Evolutionary conservation across 1,140 invertebrate genomes (phyloP).

Genomic region (Proctacanthus coquilletti): DNA sequence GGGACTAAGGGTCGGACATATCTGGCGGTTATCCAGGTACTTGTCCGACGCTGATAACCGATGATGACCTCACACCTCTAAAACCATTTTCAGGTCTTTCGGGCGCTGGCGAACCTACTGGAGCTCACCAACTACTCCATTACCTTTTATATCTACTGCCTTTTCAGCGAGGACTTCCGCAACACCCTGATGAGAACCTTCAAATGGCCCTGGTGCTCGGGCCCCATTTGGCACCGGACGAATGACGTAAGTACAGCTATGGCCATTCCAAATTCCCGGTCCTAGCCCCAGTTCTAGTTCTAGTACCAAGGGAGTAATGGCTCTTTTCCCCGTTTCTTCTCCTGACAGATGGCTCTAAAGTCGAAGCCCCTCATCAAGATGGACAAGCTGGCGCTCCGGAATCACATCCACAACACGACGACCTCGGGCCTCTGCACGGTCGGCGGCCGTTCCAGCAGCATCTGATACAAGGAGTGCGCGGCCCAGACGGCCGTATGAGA

Average conservation of each 20-base stretch:
- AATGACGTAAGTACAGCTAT: conserved; percentile 22
- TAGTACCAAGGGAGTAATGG: too few relatives aligned
- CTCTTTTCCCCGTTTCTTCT: too few relatives aligned
- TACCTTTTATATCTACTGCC: conserved; percentile 64
- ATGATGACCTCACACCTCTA: not conserved
- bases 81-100: conserved; percentile 42
- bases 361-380: conserved; percentile 16
- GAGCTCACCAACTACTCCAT: conserved; percentile 62
- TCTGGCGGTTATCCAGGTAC: not conserved
- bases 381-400: conserved; percentile 16
- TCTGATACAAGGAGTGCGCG: conserved; percentile 10
- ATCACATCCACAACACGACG: conserved; percentile 21
- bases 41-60: not conserved
- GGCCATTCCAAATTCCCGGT: conserved; percentile 8
- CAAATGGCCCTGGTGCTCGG: conserved; percentile 37
- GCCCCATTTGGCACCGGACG: conserved; percentile 18
- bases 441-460: conserved; percentile 22
- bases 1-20: not conserved
- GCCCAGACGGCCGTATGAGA: conserved; percentile 1
- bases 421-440: conserved; percentile 18
- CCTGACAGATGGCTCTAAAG: conserved; percentile 1
- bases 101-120: conserved; percentile 53
- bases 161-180: conserved; percentile 60
- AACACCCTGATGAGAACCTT: conserved; percentile 50
- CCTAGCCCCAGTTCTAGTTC: conserved; percentile 6